Evolutionary conservation across 2,797 vertebrate species (phyloP), one percentile per base, ranked within the genome.

Genomic region (Pteronotus mesoamericanus): DNA sequence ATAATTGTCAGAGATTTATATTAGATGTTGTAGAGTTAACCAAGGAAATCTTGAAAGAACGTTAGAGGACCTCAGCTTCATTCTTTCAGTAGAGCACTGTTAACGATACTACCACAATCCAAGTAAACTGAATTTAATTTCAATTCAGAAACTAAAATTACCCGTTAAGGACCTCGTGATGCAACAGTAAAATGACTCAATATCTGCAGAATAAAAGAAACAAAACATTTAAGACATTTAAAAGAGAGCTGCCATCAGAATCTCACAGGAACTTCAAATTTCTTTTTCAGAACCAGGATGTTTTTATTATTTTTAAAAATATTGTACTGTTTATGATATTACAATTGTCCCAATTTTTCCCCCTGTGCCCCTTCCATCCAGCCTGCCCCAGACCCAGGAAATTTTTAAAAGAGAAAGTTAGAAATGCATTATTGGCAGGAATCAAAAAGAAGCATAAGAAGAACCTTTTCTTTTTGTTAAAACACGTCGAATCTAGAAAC

Each of bases 181-280:
- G 9, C n/a, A n/a, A n/a, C n/a, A n/a, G n/a, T 69, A 83, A 89
- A 53, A 44, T 44, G 29, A 55, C 37, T 29, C 64, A 61, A 42
- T 85, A 48, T 61, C 68, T 68, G 46, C 74, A 79, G 46, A 79
- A 72, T 46, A 79, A 53, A 48, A 86, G 57, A 90, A 80, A 89
- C 34, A 89, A 29, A 71, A 92, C n/a, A 92, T 59, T 87, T 68
- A 87, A 82, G 34, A 91, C 57, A 75, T 59, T 80, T 75, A 72
- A 92, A 29, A 26, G 53, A 84, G 79, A n/a, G n/a, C n/a, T n/a
- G 72, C 93, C 66, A 89, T 72, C 80, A 86, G 66, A 93, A 66
- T 79, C 37, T 82, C 55, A 37, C 8, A 64, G 64, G 32, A 55
- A 46, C 37, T 21, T 80, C 46, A 80, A 37, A 72, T 46, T 86